Base-by-base conservation (phyloP, 2,113 vertebrate genomes). In the Cavia porcellus region DNA sequence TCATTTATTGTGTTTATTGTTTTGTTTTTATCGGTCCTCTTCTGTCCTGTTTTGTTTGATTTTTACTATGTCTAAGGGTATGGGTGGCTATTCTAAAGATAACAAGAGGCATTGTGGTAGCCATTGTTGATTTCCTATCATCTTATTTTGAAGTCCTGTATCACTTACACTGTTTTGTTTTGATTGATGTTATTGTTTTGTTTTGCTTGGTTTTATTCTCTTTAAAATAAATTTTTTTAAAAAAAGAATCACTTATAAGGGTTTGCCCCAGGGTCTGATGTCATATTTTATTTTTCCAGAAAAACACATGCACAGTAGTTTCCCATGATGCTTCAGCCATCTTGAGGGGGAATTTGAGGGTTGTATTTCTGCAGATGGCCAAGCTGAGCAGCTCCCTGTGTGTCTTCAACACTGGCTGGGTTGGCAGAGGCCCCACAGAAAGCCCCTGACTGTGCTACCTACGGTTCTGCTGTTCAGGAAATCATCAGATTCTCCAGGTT, bases 301-400 rank as follows among this genome's bases (percentile, higher is more conserved):
- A 95, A 68, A 75, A 90, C 96, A 84, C 22, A 42, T 91, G 45
- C 64, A 88, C 30, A 19, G 19, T 50, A 57, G n/a, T 45, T 92
- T 94, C 66, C 61, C 70, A 66, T 89, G 42, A 90, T 83, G 47
- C 45, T 81, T 57, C 52, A 86, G 55, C 30, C 25, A 86, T 55
- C 92, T 87, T 14, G 28, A 89, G 28, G 4, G 22, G 35, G 35
- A 52, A 80, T 47, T 42, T 68, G 55, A 77, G 83, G 24, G 42
- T 55, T 25, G 38, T 13, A 68, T 83, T 88, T 88, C 35, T 22
- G 47, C n/a, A 47, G 38, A 9, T 81, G n/a, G 70, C 57, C 59
- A 70, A 90, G 35, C 64, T 86, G 42, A 94, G 66, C 25, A 85
- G 28, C 32, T 50, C 42, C 35, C 25, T 24, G 12, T 92, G 35